These are phyloP conservation scores for Leptinotarsa lineolata DNA, from an alignment of 1,140 invertebrate genomes.

Conservation along the genomic window DNA sequence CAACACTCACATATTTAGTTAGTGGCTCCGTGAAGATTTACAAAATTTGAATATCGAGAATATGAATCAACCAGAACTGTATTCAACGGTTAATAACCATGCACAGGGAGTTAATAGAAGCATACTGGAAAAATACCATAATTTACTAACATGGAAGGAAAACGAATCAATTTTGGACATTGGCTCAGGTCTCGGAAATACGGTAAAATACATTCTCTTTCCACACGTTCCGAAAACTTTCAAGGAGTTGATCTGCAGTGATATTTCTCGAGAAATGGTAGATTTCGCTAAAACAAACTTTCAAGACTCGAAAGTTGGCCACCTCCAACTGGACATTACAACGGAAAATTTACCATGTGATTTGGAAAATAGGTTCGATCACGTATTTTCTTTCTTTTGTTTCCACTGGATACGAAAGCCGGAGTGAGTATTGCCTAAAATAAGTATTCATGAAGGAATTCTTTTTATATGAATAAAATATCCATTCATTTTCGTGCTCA, in stretches of 20 bases:
- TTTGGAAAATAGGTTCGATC: background rate
- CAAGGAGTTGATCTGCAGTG: background rate
- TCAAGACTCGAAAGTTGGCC: background rate
- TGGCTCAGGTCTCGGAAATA: background rate
- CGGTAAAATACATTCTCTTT: background rate
- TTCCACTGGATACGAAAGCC: background rate
- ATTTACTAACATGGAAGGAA: background rate
- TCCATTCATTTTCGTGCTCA: too few relatives aligned
- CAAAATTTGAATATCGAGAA: background rate
- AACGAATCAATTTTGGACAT: background rate
- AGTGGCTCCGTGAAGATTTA: too few relatives aligned
- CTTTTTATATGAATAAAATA: too few relatives aligned
- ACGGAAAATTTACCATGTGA: background rate
- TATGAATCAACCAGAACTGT: slow-evolving; percentile 2
- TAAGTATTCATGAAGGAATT: too few relatives aligned
- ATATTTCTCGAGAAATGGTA: background rate
- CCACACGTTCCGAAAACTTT: background rate
- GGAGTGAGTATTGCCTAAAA: background rate
- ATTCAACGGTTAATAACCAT: background rate
- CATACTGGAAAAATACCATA: background rate
- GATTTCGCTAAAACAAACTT: background rate
- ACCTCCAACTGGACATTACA: background rate
- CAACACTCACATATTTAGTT: too few relatives aligned
- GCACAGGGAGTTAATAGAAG: background rate
- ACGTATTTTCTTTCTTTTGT: background rate